These are phyloP conservation scores for Trogon surrucura DNA, from an alignment of 2,113 vertebrate genomes.

Conservation along the genomic window DNA sequence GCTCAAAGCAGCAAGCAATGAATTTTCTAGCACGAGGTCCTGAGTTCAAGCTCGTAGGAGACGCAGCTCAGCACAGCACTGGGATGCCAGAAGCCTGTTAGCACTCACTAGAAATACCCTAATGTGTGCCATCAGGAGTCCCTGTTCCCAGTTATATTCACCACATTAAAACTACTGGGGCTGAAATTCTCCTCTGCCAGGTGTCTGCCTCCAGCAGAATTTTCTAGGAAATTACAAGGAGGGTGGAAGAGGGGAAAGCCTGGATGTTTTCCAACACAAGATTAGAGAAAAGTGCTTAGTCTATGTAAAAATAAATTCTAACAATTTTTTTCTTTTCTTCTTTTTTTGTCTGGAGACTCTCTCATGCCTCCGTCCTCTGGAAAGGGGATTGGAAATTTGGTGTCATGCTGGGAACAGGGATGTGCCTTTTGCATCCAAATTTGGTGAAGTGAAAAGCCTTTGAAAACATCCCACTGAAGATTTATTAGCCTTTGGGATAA, in stretches of 20 bases:
- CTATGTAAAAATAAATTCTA: background rate
- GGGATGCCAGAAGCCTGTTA: background rate
- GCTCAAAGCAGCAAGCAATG: background rate
- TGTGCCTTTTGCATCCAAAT: slow-evolving; percentile 12
- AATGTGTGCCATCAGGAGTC: background rate
- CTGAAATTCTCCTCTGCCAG: slow-evolving; percentile 4
- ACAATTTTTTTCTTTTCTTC: background rate
- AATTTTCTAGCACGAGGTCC: background rate
- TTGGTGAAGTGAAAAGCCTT: slow-evolving; percentile 19
- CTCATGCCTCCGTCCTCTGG: background rate
- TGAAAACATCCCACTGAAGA: slow-evolving; percentile 15
- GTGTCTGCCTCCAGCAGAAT: slow-evolving; percentile 36
- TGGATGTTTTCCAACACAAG: background rate
- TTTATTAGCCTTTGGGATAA: slow-evolving; percentile 20
- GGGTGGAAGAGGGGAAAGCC: background rate
- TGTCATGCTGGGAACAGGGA: slow-evolving; percentile 15
- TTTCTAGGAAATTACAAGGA: slow-evolving; percentile 27
- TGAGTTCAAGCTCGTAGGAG: background rate
- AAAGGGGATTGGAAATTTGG: slow-evolving; percentile 41
- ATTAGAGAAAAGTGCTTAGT: slow-evolving; percentile 57
- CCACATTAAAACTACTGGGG: background rate
- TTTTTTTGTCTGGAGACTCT: background rate
- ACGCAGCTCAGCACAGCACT: accelerated
- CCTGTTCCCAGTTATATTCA: background rate
- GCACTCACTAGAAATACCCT: background rate